Percentiles rank a stretch among this genome's conserved stretches.
phyloP scores from a whole-genome alignment of 2,797 vertebrate species.

The Eptatretus atami region DNA sequence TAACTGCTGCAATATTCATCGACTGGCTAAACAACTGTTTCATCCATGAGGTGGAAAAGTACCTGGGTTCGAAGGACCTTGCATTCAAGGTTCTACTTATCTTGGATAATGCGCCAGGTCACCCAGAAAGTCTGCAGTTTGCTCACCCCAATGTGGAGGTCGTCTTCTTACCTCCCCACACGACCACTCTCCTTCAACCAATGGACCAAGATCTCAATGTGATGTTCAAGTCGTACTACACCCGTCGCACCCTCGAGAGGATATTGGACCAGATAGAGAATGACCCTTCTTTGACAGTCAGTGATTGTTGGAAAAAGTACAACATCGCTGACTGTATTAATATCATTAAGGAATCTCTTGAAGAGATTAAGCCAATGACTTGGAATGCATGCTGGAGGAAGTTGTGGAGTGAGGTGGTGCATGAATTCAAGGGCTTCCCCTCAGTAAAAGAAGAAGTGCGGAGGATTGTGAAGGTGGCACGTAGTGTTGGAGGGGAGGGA shows the following conservation, averaged over 20 bases:
- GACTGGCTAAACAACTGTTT: constrained; percentile 1
- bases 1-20: constrained; percentile 1
- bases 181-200: background rate
- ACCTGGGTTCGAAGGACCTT: constrained; percentile 2
- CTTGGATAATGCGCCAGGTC: constrained; percentile 6
- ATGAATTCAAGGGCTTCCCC: too few relatives aligned
- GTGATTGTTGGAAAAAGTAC: background rate
- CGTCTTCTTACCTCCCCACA: constrained; percentile 3
- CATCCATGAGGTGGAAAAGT: constrained; percentile 2
- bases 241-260: constrained; percentile 5
- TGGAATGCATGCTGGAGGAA: constrained; percentile 1
- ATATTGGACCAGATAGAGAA: background rate
- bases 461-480: too few relatives aligned
- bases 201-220: background rate
- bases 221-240: background rate
- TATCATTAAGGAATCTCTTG: background rate
- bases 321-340: constrained; percentile 3
- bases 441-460: too few relatives aligned
- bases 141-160: background rate
- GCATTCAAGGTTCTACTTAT: constrained; percentile 6
- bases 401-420: background rate
- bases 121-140: background rate
- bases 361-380: background rate
- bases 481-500: too few relatives aligned
- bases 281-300: background rate